Conservation (phyloP, 2,888 invertebrate species). For the Vanessa cardui region DNA sequence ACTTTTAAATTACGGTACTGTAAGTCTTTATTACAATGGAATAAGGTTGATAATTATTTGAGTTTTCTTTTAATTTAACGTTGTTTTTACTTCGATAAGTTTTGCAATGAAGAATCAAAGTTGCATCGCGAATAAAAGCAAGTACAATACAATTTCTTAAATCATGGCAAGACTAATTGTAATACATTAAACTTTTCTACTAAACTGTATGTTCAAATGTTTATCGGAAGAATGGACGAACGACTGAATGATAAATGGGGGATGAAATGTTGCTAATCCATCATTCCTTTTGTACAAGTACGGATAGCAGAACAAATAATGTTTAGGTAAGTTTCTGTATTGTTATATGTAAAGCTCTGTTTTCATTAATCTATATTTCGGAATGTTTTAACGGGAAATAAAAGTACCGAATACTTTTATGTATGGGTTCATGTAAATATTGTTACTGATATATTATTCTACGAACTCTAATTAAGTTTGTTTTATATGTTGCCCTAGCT, state of each 20-base stretch:
- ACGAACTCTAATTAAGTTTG: no score
- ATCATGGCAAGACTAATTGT: slow-evolving; percentile 31
- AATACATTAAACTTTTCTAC: slow-evolving; percentile 10
- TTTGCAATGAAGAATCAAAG: slow-evolving; percentile 52
- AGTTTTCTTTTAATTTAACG: neutral
- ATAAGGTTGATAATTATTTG: slow-evolving; percentile 25
- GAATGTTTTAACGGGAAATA: no score
- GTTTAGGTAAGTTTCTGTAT: no score
- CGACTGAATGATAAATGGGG: neutral
- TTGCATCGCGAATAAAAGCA: slow-evolving; percentile 42
- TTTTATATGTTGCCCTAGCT: no score
- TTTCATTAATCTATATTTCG: no score
- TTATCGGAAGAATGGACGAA: neutral
- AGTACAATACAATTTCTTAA: slow-evolving; percentile 37
- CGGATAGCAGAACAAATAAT: no score
- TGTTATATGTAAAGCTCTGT: no score
- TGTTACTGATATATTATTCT: no score
- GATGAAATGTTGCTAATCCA: no score
- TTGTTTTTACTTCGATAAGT: slow-evolving; percentile 36
- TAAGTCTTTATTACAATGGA: slow-evolving; percentile 22
- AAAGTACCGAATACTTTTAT: no score
- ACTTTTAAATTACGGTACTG: slow-evolving; percentile 20
- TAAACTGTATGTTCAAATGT: slow-evolving; percentile 8
- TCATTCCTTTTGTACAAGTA: no score
- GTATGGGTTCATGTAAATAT: no score